Evolutionary conservation across 2,797 vertebrate genomes (phyloP).

Genomic region (Anguilla marmorata): DNA sequence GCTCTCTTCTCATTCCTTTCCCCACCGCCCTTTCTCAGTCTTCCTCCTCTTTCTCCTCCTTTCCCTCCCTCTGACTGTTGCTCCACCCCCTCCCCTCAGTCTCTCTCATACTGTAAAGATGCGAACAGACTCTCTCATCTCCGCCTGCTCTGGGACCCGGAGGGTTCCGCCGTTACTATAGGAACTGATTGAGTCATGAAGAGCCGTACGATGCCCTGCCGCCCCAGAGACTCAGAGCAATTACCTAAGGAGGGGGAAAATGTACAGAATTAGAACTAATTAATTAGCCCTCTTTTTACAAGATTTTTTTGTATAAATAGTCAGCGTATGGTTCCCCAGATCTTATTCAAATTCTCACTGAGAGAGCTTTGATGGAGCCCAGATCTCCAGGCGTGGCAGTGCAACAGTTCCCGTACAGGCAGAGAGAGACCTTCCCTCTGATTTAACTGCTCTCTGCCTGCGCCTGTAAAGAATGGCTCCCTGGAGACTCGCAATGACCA

Average conservation of each 20-base stretch:
- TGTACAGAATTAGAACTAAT: constrained; percentile 10
- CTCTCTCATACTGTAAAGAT: background rate
- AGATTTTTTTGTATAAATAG: background rate
- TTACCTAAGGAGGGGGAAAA: background rate
- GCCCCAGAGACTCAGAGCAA: background rate
- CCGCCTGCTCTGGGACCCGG: background rate
- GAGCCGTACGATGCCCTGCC: background rate
- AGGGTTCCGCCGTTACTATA: constrained; percentile 13
- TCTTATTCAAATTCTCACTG: background rate
- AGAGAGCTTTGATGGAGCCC: background rate
- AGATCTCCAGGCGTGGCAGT: background rate
- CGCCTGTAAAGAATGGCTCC: background rate
- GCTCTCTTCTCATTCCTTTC: background rate
- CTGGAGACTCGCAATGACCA: background rate
- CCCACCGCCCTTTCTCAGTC: background rate
- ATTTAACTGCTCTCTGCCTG: background rate
- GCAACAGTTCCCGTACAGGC: background rate
- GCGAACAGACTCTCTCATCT: background rate
- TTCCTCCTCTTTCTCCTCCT: background rate
- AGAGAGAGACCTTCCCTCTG: background rate
- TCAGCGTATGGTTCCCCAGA: background rate
- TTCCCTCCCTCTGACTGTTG: background rate
- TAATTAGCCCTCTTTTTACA: background rate
- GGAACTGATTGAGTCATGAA: constrained; percentile 2
- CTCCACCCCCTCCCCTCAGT: constrained; percentile 24